These are phyloP conservation scores for Pteronotus mesoamericanus DNA, from an alignment of 2,797 vertebrate genomes.

Conservation along the genomic window DNA sequence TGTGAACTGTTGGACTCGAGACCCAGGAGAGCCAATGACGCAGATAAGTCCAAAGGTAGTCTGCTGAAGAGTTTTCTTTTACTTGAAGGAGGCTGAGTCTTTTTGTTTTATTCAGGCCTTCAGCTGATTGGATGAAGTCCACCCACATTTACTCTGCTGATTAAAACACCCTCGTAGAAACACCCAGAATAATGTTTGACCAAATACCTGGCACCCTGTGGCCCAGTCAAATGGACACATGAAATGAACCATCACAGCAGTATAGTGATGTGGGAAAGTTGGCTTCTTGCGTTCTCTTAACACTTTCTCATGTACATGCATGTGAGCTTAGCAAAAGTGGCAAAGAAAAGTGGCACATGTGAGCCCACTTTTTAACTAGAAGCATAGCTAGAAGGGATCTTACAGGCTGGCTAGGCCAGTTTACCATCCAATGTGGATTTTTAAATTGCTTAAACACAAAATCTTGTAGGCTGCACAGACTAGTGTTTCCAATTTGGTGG, in stretches of 20 bases:
- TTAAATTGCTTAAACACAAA: background rate
- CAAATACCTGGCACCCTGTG: background rate
- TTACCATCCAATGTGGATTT: background rate
- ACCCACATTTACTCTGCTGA: background rate
- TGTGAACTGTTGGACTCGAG: background rate
- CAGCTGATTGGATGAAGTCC: background rate
- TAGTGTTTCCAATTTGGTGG: background rate
- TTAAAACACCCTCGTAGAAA: background rate
- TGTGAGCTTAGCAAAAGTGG: background rate
- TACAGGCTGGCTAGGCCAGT: background rate
- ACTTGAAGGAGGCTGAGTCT: background rate
- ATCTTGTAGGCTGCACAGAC: background rate
- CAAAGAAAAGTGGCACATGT: background rate
- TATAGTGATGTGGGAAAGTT: background rate
- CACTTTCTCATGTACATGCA: background rate
- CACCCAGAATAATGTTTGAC: background rate
- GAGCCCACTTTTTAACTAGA: background rate
- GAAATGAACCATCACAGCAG: background rate
- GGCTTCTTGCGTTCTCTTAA: background rate
- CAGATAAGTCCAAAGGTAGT: background rate
- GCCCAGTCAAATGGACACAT: background rate
- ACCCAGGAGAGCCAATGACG: background rate
- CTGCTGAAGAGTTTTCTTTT: background rate
- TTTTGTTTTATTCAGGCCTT: background rate
- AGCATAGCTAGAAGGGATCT: background rate